phyloP scores from a whole-genome alignment of 2,113 vertebrate species.

The Heterochromis multidens region DNA sequence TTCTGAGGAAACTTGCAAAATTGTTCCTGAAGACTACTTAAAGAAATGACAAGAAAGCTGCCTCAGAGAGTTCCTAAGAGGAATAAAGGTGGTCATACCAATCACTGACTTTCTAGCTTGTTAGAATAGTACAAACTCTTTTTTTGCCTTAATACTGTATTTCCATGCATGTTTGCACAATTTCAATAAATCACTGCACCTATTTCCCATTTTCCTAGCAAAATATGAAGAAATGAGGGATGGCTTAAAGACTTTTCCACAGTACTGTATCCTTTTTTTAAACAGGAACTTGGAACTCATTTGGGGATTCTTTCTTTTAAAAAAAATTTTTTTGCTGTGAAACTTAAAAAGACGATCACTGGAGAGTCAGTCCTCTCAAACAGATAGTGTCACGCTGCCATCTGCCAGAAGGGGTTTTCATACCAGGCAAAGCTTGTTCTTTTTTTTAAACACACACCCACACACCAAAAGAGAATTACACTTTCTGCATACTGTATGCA shows the following conservation, averaged over 20 bases:
- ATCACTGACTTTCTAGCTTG: neutral
- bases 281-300: neutral
- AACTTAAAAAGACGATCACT: neutral
- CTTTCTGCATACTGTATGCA: neutral
- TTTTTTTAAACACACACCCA: neutral
- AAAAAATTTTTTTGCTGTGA: accelerated
- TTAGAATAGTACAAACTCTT: no score
- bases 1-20: neutral
- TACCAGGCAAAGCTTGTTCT: neutral
- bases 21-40: neutral
- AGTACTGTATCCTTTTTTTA: neutral
- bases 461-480: neutral
- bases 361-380: neutral
- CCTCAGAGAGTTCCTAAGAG: neutral
- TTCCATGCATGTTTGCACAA: no score
- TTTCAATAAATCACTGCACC: neutral
- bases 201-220: neutral
- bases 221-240: neutral
- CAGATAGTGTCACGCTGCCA: neutral
- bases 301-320: neutral
- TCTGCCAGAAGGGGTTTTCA: neutral
- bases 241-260: neutral
- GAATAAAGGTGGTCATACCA: neutral
- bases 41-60: neutral
- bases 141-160: no score